Evolutionary conservation across 2,113 vertebrate genomes (phyloP).

Genomic region (Candoia aspera): DNA sequence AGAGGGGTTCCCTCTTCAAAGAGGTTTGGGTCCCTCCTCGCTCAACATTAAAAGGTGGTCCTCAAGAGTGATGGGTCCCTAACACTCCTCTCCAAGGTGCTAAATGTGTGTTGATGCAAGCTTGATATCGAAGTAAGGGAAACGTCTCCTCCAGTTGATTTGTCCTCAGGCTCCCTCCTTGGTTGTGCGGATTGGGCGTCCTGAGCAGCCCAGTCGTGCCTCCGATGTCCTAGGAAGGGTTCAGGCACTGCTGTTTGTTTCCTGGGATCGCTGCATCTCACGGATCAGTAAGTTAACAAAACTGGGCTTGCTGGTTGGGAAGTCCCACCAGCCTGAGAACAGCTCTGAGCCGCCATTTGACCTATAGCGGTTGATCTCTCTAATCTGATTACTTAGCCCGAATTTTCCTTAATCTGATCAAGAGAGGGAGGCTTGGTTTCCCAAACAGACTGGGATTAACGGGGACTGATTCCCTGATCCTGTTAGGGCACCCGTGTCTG

Average conservation of each 20-base stretch:
- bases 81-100: not conserved
- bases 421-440: not conserved
- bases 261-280: not conserved
- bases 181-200: not conserved
- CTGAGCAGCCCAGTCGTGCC: too few relatives aligned
- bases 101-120: not conserved
- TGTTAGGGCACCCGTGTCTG: conserved; percentile 56
- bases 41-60: not conserved
- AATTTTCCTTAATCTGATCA: conserved; percentile 15
- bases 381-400: conserved; percentile 22
- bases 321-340: not conserved
- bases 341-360: not conserved
- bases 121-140: not conserved
- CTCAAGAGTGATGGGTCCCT: too few relatives aligned
- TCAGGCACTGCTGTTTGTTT: not conserved
- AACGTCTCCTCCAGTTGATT: not conserved
- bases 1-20: not conserved
- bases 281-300: not conserved
- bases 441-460: conserved; percentile 45
- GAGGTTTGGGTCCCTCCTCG: not conserved
- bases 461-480: conserved; percentile 61
- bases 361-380: conserved; percentile 12
- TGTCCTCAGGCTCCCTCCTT: not conserved
- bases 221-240: not conserved
- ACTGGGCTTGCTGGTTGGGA: not conserved